Evolutionary conservation across 1,140 invertebrate species (phyloP).

Genomic region (Diuraphis noxia): DNA sequence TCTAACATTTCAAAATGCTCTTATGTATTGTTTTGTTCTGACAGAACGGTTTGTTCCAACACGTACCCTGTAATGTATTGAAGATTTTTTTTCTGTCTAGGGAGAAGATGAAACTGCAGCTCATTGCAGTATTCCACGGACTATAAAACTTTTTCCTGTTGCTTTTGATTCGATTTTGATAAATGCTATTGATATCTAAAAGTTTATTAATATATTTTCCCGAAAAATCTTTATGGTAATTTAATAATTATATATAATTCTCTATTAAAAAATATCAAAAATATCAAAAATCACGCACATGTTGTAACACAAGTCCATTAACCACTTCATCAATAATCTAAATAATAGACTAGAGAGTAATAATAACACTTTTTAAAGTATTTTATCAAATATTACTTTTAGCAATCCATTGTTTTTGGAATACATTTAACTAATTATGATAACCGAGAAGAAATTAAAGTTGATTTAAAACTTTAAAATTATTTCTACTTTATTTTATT

Average conservation of each 20-base stretch:
- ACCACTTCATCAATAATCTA: no score
- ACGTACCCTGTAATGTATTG: not conserved
- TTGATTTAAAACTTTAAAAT: not conserved
- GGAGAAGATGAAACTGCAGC: not conserved
- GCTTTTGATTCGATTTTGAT: not conserved
- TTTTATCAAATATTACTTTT: no score
- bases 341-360: no score
- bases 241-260: no score
- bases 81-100: not conserved
- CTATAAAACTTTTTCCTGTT: not conserved
- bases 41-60: not conserved
- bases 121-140: not conserved
- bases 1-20: not conserved
- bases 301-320: no score
- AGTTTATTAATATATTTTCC: not conserved
- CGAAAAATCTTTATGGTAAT: not conserved
- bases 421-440: not conserved
- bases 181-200: not conserved
- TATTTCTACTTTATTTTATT: not conserved
- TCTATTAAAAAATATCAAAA: no score
- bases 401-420: not conserved
- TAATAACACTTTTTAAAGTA: no score
- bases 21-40: not conserved
- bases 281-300: no score
- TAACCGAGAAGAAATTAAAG: no score